These are phyloP conservation scores for Heterochromis multidens DNA, from an alignment of 2,113 vertebrate species.

Conservation along the genomic window DNA sequence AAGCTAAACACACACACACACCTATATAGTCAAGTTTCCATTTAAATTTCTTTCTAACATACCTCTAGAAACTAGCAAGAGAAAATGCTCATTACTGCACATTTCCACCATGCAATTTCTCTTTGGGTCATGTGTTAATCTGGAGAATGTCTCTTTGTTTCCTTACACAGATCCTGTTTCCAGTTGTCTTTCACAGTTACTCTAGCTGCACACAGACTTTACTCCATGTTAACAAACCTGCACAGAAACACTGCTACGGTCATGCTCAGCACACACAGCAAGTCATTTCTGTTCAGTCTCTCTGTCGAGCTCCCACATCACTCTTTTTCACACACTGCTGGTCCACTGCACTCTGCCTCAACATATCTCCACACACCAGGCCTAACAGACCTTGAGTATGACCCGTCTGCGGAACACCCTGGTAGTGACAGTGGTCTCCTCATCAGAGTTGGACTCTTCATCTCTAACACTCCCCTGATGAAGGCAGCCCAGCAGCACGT, in stretches of 20 bases:
- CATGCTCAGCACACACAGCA: neutral
- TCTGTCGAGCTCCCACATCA: neutral
- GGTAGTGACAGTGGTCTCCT: slow-evolving; percentile 89
- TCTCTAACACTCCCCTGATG: slow-evolving; percentile 81
- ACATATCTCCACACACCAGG: neutral
- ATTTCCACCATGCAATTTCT: neutral
- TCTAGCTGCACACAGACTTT: neutral
- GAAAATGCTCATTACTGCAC: neutral
- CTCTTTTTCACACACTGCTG: neutral
- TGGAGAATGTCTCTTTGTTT: neutral
- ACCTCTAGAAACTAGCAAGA: neutral
- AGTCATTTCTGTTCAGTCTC: neutral
- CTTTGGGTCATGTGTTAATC: neutral
- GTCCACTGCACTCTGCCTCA: neutral
- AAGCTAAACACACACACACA: neutral
- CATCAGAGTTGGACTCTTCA: slow-evolving; percentile 82
- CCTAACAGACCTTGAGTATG: slow-evolving; percentile 83
- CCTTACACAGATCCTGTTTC: neutral
- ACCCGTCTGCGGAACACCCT: slow-evolving; percentile 88
- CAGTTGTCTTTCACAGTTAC: neutral
- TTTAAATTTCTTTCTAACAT: neutral
- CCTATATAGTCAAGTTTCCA: neutral
- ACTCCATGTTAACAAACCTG: fast-evolving
- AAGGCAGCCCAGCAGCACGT: slow-evolving; percentile 78
- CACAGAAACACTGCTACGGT: neutral